phyloP scores from a whole-genome alignment of 2,888 invertebrate species.

The Notodonta ziczac region DNA sequence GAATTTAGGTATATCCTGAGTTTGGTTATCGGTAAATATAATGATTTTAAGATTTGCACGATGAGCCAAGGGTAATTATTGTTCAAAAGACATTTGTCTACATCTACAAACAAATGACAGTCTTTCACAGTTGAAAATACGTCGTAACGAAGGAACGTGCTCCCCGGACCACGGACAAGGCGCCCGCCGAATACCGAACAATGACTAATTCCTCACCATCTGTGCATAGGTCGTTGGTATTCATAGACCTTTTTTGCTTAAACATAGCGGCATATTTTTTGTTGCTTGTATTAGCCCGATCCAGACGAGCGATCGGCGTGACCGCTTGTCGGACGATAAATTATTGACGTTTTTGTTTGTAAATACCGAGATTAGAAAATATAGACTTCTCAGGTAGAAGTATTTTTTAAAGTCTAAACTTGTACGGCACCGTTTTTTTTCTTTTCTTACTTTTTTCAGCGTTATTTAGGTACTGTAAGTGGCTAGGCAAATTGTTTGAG shows the following conservation, averaged over 20 bases:
- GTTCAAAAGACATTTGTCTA: conserved; percentile 11
- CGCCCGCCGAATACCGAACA: conserved; percentile 32
- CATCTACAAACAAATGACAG: conserved; percentile 21
- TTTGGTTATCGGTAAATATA: no score
- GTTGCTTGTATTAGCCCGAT: conserved; percentile 26
- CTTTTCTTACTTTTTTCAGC: no score
- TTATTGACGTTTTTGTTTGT: conserved; percentile 23
- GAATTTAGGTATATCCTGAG: no score
- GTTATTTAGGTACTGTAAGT: no score
- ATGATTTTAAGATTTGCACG: no score
- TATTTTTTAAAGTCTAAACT: not conserved
- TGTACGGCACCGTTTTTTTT: not conserved
- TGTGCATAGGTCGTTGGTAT: conserved; percentile 39
- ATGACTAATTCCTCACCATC: conserved; percentile 42
- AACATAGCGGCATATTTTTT: conserved; percentile 43
- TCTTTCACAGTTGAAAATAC: conserved; percentile 21
- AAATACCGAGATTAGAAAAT: conserved; percentile 3
- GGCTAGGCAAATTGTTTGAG: no score
- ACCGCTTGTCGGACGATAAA: conserved; percentile 23
- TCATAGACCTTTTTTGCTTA: conserved; percentile 32
- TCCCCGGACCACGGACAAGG: conserved; percentile 14
- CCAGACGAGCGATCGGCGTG: conserved; percentile 23
- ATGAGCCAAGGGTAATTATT: not conserved
- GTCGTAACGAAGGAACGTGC: conserved; percentile 9
- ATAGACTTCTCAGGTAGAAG: not conserved